These are phyloP conservation scores for Coecobrya sp. DNA, from an alignment of 2,888 invertebrate species.

Conservation along the genomic window DNA sequence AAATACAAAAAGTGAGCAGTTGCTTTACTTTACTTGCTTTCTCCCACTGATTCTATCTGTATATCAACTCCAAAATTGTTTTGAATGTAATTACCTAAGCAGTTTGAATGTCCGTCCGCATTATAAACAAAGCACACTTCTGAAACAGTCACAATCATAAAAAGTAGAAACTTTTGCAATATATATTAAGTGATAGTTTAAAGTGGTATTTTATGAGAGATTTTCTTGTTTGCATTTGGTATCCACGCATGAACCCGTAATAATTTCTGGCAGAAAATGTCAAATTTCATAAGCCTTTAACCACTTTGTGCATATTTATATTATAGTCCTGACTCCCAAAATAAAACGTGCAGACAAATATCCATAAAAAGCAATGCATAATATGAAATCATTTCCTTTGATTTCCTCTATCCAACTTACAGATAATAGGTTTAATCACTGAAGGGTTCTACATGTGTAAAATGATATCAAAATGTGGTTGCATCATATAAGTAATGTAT, in stretches of 20 bases:
- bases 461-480: conserved; percentile 51
- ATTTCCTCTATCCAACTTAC: too few relatives aligned
- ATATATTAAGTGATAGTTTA: conserved; percentile 19
- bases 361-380: too few relatives aligned
- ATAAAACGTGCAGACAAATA: too few relatives aligned
- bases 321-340: background rate
- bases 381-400: too few relatives aligned
- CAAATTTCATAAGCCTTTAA: conserved; percentile 28
- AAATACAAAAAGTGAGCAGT: conserved; percentile 11
- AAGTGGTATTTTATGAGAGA: background rate
- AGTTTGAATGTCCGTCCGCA: too few relatives aligned
- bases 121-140: too few relatives aligned
- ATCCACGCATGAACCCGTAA: background rate
- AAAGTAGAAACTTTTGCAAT: too few relatives aligned
- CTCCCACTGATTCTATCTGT: background rate
- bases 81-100: too few relatives aligned
- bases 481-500: conserved; percentile 19
- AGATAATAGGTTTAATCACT: background rate
- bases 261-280: background rate
- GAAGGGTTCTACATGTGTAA: too few relatives aligned
- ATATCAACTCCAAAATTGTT: background rate
- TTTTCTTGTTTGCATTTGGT: background rate
- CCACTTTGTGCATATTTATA: conserved; percentile 18
- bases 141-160: too few relatives aligned
- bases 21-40: background rate